phyloP scores from a whole-genome alignment of 2,113 vertebrate genomes.

The Symphodus melops region DNA sequence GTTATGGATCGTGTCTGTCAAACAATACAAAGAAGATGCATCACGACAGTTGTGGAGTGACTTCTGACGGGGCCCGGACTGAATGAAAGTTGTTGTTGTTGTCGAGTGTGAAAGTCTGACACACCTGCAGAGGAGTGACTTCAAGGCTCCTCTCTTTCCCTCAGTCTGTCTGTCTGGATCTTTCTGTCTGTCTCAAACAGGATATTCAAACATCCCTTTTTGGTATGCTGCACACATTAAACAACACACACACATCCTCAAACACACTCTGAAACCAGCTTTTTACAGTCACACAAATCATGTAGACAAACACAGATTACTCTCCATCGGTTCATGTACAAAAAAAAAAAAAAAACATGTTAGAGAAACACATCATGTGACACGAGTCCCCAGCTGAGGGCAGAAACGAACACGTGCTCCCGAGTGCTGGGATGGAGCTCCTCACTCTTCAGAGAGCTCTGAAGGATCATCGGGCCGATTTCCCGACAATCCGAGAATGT shows the following conservation, averaged over 20 bases:
- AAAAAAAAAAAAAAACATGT: not conserved
- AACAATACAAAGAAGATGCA: not conserved
- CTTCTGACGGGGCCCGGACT: not conserved
- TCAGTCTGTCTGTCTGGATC: not conserved
- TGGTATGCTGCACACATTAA: constrained; percentile 5
- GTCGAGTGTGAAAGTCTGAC: constrained; percentile 14
- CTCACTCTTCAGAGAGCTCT: too few species aligned
- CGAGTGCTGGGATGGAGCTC: too few species aligned
- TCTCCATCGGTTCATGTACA: too few species aligned
- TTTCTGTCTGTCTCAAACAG: constrained; percentile 20
- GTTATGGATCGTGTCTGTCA: not conserved
- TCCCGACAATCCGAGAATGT: too few species aligned
- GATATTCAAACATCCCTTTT: constrained; percentile 16
- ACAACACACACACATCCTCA: not conserved
- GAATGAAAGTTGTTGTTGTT: not conserved
- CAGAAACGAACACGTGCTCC: too few species aligned
- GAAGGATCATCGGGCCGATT: too few species aligned
- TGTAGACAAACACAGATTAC: not conserved
- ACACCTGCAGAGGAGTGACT: constrained; percentile 33
- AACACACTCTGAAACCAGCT: not conserved
- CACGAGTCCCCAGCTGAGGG: too few species aligned
- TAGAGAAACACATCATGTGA: not conserved
- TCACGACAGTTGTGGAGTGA: not conserved
- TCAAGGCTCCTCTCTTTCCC: constrained; percentile 26
- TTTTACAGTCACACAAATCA: not conserved